Evolutionary conservation across 2,888 invertebrate species (phyloP).

Genomic region (Melanchra persicariae): DNA sequence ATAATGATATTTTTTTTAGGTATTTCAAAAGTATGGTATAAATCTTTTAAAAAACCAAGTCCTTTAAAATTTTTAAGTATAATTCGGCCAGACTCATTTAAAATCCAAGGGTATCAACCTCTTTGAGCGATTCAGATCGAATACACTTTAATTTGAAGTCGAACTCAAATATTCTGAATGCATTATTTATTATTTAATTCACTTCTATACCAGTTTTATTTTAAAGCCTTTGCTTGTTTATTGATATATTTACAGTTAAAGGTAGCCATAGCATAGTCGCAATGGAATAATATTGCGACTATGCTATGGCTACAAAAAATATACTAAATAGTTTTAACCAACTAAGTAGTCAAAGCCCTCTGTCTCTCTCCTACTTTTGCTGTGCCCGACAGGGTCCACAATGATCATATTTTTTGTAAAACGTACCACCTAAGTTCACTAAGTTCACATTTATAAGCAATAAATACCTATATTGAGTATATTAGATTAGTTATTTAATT

Average conservation of each 20-base stretch:
- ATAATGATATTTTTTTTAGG: too few relatives aligned
- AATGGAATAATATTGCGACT: neutral
- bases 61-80: slow-evolving; percentile 18
- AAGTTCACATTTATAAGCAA: too few relatives aligned
- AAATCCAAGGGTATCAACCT: slow-evolving; percentile 46
- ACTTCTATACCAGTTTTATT: neutral
- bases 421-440: too few relatives aligned
- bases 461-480: too few relatives aligned
- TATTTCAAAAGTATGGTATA: neutral
- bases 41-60: neutral
- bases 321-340: too few relatives aligned
- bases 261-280: neutral
- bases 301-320: too few relatives aligned
- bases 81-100: slow-evolving; percentile 2
- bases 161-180: slow-evolving; percentile 26
- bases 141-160: slow-evolving; percentile 17
- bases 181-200: slow-evolving; percentile 28
- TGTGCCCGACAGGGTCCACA: too few relatives aligned
- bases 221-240: neutral
- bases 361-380: too few relatives aligned
- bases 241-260: neutral
- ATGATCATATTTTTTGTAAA: too few relatives aligned
- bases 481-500: neutral
- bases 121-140: slow-evolving; percentile 21
- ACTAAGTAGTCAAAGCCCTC: too few relatives aligned